phyloP scores from a whole-genome alignment of 2,113 vertebrate genomes.

The Fulmarus glacialis region DNA sequence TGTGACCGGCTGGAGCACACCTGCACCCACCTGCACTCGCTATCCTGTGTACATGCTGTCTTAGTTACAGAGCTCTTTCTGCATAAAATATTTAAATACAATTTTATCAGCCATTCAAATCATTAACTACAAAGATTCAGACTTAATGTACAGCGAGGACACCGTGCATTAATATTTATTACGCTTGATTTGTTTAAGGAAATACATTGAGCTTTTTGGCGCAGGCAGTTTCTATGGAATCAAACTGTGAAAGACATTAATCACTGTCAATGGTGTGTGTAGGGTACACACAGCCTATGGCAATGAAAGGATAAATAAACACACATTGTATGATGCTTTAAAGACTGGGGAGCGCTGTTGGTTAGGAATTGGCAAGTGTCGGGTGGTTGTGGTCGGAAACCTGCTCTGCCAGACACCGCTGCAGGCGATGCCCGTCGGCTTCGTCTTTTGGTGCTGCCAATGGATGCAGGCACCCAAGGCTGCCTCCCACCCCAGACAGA shows the following conservation, averaged over 20 bases:
- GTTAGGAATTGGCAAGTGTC: background rate
- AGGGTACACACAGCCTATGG: constrained; percentile 3
- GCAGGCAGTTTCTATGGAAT: constrained; percentile 2
- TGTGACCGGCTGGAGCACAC: accelerated
- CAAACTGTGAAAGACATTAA: constrained; percentile 32
- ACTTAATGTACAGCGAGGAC: background rate
- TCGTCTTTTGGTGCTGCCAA: background rate
- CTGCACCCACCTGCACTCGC: accelerated
- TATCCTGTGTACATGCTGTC: background rate
- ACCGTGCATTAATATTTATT: constrained; percentile 70
- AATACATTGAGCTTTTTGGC: constrained; percentile 23
- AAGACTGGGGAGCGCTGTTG: background rate
- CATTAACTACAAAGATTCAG: constrained; percentile 33
- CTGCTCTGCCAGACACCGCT: background rate
- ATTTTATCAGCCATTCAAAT: constrained; percentile 45
- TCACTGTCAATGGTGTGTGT: background rate
- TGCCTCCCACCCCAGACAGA: background rate
- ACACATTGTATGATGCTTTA: background rate
- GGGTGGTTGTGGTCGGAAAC: background rate
- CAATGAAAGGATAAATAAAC: background rate
- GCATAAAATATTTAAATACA: constrained; percentile 41
- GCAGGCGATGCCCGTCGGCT: background rate
- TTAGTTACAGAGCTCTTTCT: background rate
- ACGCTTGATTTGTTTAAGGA: constrained; percentile 60
- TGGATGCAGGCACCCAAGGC: background rate